Base-by-base conservation (phyloP, 2,888 invertebrate genomes). In the Iphiclides podalirius region DNA sequence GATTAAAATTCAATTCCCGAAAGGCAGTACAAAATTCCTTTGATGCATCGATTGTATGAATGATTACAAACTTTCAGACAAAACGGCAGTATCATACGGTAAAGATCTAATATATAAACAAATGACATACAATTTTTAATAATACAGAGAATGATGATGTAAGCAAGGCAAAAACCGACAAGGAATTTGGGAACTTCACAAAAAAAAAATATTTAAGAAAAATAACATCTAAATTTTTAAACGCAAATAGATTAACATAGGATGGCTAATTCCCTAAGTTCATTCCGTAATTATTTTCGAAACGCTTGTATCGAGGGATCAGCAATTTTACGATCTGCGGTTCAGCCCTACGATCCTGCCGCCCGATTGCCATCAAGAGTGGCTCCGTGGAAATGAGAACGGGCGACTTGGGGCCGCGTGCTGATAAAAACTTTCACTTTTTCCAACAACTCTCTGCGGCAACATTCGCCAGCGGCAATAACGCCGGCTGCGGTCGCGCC, bases 361-460 rank as follows among this genome's bases (percentile, higher is more conserved):
- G 48, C 52, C 63, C 71, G 82, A 82, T 83, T 72, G 76, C 70
- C 76, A 82, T 85, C 84, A 79, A 75, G 74, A 74, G 75, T 73
- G 67, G 70, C 70, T 68, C 71, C 70, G 73, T 77, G 76, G 75
- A 83, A 83, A 85, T 81, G 79, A 79, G 72, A 79, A 82, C 79
- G 78, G 71, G 69, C 72, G 74, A 67, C 78, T 70, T 62, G 81
- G 85, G 82, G 82, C 73, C 65, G 66, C 54, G 63, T 63, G 57
- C 70, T 77, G 83, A 85, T 85, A 86, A 86, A 86, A 87, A 86
- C 83, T 85, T 86, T 85, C 79, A 80, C 83, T 84, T 83, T 80
- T 82, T 76, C 79, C 73, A 75, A 73, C 76, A 74, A 78, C 72
- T 73, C 79, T 78, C 78, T 53, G 67, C 72, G 77, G 79, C 67